Conservation (phyloP, 2,888 invertebrate species). For the Ctena decussata region DNA sequence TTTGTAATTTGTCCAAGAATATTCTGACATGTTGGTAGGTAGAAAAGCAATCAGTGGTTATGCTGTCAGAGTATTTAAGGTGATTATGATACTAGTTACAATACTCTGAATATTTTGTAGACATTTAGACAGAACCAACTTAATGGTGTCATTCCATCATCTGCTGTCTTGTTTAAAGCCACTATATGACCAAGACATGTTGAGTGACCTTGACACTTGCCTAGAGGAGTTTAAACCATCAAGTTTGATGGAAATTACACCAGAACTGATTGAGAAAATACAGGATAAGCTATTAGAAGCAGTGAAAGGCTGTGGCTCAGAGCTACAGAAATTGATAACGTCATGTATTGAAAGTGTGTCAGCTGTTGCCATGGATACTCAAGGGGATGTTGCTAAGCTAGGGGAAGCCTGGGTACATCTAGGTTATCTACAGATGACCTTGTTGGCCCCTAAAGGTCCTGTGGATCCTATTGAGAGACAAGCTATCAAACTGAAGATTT, state of each 20-base stretch:
- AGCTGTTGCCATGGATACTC: neutral
- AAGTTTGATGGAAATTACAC: neutral
- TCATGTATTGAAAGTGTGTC: neutral
- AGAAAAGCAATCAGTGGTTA: too few species aligned
- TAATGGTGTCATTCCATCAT: neutral
- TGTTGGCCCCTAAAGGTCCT: slow-evolving; percentile 88
- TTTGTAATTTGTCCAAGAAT: too few species aligned
- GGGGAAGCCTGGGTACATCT: slow-evolving; percentile 75
- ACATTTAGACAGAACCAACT: neutral
- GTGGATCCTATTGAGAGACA: slow-evolving; percentile 95
- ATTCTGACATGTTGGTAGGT: too few species aligned
- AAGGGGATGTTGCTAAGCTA: slow-evolving; percentile 34
- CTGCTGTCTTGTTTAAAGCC: neutral
- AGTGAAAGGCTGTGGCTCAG: neutral
- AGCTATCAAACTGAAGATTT: slow-evolving; percentile 91
- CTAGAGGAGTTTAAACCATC: neutral
- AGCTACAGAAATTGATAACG: neutral
- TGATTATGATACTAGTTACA: too few species aligned
- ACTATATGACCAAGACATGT: neutral
- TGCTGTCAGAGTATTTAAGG: too few species aligned
- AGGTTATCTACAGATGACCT: slow-evolving; percentile 73
- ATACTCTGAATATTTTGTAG: too few species aligned
- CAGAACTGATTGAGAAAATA: neutral
- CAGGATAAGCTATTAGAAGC: neutral
- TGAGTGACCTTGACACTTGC: neutral